Evolutionary conservation across 2,113 vertebrate species (phyloP).

Genomic region (Lutjanus erythropterus): DNA sequence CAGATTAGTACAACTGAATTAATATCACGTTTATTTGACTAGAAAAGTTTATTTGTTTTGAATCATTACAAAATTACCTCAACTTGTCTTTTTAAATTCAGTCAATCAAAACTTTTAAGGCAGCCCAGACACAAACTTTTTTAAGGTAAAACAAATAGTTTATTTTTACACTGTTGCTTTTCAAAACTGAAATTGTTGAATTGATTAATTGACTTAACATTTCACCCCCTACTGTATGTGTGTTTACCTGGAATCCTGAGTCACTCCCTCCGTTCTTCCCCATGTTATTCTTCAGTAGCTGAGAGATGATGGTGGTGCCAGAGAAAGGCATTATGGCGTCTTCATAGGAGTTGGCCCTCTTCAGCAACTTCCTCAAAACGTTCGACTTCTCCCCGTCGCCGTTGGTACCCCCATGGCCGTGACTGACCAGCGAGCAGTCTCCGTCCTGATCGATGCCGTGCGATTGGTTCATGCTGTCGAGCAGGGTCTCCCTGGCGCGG

Average conservation of each 20-base stretch:
- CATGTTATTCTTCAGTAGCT: constrained; percentile 99
- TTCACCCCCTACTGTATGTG: not conserved
- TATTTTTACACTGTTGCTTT: too few relatives aligned
- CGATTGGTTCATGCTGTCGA: constrained; percentile 96
- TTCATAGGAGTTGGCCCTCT: constrained; percentile 99
- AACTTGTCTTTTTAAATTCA: too few relatives aligned
- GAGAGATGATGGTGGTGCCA: constrained; percentile 98
- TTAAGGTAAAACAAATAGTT: too few relatives aligned
- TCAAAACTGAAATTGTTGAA: not conserved
- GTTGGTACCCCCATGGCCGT: constrained; percentile 68
- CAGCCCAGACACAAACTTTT: too few relatives aligned
- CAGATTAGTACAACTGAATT: too few relatives aligned
- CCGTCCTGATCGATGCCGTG: constrained; percentile 95
- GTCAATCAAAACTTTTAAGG: too few relatives aligned
- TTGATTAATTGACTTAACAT: not conserved
- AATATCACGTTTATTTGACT: too few relatives aligned
- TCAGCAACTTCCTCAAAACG: constrained; percentile 97
- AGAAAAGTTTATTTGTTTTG: too few relatives aligned
- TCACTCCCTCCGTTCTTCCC: constrained; percentile 97
- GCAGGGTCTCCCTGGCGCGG: constrained; percentile 92
- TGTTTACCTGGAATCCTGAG: constrained; percentile 93
- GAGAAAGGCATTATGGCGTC: constrained; percentile 98
- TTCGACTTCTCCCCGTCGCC: constrained; percentile 98
- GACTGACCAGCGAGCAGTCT: constrained; percentile 95
- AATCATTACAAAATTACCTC: too few relatives aligned